These are phyloP conservation scores for Epinephelus coioides DNA, from an alignment of 2,797 vertebrate genomes.

Conservation along the genomic window DNA sequence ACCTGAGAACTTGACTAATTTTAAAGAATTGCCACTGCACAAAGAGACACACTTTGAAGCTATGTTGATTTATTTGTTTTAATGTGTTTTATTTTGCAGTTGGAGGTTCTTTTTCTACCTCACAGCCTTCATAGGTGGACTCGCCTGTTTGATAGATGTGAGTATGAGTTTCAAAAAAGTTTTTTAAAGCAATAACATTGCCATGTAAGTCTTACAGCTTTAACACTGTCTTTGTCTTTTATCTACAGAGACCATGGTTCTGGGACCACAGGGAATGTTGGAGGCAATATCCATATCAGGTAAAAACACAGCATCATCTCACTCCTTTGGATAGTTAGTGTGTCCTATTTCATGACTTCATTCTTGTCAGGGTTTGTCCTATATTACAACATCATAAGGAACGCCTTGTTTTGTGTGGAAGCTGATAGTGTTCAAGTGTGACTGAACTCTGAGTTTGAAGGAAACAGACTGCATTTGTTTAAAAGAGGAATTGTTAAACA, in stretches of 20 bases:
- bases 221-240: neutral
- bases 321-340: neutral
- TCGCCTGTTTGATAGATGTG: constrained; percentile 89
- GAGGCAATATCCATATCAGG: constrained; percentile 92
- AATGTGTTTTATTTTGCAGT: constrained; percentile 77
- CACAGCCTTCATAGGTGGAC: constrained; percentile 86
- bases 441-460: neutral
- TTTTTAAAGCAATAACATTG: neutral
- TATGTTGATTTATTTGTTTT: neutral
- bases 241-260: constrained; percentile 91
- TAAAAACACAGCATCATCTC: constrained; percentile 69
- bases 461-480: neutral
- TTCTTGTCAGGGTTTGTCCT: neutral
- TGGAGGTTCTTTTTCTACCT: constrained; percentile 94
- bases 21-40: neutral
- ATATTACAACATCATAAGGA: neutral
- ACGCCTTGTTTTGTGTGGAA: neutral
- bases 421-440: neutral
- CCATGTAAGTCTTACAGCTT: neutral
- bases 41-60: neutral
- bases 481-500: constrained; percentile 6
- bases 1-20: neutral
- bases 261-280: constrained; percentile 92
- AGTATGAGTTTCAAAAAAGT: constrained; percentile 73
- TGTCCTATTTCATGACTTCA: neutral